Evolutionary conservation across 2,113 vertebrate genomes (phyloP).

Genomic region (Heloderma charlesbogerti): DNA sequence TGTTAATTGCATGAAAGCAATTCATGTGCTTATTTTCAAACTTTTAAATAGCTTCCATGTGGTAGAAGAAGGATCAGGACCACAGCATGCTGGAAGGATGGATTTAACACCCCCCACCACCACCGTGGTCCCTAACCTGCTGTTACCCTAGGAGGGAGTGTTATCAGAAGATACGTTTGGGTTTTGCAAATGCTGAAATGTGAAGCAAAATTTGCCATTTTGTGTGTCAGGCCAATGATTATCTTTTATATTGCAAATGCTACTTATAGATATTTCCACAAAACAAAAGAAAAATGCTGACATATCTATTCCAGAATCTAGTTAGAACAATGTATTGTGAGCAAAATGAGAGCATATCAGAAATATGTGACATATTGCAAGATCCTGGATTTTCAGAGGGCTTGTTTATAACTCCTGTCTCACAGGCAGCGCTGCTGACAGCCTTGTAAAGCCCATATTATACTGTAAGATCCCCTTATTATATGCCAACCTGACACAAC

Average conservation of each 20-base stretch:
- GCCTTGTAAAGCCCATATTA: not conserved
- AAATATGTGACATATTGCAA: not conserved
- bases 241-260: not conserved
- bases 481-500: not conserved
- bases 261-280: not conserved
- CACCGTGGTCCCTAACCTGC: not conserved
- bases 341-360: not conserved
- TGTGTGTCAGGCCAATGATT: not conserved
- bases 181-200: not conserved
- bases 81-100: not conserved
- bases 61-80: not conserved
- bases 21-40: not conserved
- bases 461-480: not conserved
- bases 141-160: not conserved
- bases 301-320: not conserved
- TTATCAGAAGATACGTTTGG: not conserved
- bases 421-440: not conserved
- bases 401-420: not conserved
- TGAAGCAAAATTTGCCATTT: not conserved
- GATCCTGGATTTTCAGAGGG: not conserved
- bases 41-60: not conserved
- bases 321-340: not conserved
- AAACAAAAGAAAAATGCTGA: not conserved
- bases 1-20: not conserved
- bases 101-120: not conserved